Percentiles rank a stretch among this genome's conserved stretches.
These are phyloP conservation scores for Phortica magna DNA, from an alignment of 2,888 invertebrate species.

Conservation along the genomic window DNA sequence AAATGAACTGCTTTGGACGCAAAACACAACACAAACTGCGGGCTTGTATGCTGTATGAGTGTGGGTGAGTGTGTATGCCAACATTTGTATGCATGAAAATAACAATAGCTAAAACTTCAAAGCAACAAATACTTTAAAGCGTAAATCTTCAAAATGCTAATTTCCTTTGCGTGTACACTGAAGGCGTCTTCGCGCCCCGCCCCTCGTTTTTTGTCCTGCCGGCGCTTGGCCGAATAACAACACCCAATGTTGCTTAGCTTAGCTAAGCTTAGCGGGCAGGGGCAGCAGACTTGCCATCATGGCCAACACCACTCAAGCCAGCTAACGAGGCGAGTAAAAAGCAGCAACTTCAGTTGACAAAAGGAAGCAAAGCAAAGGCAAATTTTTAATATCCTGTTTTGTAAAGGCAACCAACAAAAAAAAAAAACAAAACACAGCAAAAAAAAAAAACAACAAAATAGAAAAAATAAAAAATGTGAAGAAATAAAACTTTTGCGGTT, in stretches of 20 bases:
- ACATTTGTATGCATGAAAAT: neutral
- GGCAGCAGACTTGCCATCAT: too few relatives aligned
- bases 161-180: conserved; percentile 5
- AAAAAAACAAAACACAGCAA: neutral
- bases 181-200: neutral
- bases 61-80: neutral
- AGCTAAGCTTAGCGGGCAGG: too few relatives aligned
- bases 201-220: neutral
- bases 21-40: neutral
- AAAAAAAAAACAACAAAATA: neutral
- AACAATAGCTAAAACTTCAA: conserved; percentile 3
- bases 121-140: conserved; percentile 9
- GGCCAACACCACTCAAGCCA: neutral
- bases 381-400: conserved; percentile 25
- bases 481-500: conserved; percentile 7
- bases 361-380: conserved; percentile 2
- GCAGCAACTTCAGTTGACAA: conserved; percentile 11
- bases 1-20: neutral
- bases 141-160: conserved; percentile 28
- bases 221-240: neutral
- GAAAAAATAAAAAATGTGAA: neutral
- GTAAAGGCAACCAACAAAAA: neutral
- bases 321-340: conserved; percentile 8
- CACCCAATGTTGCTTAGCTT: too few relatives aligned
- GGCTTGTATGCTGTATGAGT: neutral